Evolutionary conservation across 2,113 vertebrate species (phyloP), one percentile per base, ranked within the genome.

Genomic region (Rhinolophus sinicus): DNA sequence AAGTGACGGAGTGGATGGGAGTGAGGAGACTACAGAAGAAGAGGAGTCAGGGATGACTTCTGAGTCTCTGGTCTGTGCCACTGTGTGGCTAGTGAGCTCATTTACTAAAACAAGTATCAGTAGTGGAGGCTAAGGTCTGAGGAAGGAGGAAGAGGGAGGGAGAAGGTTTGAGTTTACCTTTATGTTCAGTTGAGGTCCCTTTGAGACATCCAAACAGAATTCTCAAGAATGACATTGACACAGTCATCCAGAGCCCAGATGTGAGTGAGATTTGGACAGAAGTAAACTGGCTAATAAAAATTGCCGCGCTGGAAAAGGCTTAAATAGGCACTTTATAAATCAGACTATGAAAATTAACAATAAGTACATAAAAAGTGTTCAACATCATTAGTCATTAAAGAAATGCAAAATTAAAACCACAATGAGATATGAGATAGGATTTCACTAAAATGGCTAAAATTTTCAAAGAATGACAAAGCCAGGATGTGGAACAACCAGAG

Each of bases 241-340:
- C 73, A 52, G 78, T 54, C 75, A 69, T 69, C 64, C 24, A 54
- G 81, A 87, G 26, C 30, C 40, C 82, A 67, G 64, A 80, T 85
- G 56, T 58, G 22, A 82, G 65, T 47, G n/a, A 82, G 78, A 22
- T 80, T 73, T 93, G 54, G 47, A 58, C n/a, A 40, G 56, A 92
- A 80, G 40, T 81, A 65, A 93, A 94, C 56, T 83, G 87, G 77
- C 38, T 84, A 50, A 80, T 72, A 76, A 82, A 90, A 95, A 80
- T 70, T 44, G n/a, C 35, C 73, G 58, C 26, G 40, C 16, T 40
- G 35, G 3, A 56, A 65, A 86, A 70, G 35, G 30, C 64, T 81
- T 44, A 33, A 81, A 38, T 15, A 56, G 30, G 58, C 56, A 56
- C 24, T 28, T 88, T 11, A 64, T 56, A 73, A 33, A 75, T 58